A percentile compares a stretch with the other conserved stretches of the same genome.
These are phyloP conservation scores for Psittacula echo DNA, from an alignment of 2,797 vertebrate genomes.

Conservation along the genomic window DNA sequence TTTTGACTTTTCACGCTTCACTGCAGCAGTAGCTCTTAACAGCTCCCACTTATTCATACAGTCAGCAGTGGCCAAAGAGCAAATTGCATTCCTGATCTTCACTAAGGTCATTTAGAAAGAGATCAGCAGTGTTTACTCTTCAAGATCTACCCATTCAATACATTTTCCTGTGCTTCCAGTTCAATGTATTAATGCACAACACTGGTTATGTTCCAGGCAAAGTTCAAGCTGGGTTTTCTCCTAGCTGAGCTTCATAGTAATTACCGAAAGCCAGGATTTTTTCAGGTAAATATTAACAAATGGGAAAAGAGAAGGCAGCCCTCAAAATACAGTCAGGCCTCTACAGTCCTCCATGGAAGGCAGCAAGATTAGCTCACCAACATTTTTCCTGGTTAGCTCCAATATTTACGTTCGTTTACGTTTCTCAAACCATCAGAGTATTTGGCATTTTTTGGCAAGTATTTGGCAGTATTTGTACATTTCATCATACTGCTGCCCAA, in stretches of 20 bases:
- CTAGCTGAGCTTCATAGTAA: not conserved
- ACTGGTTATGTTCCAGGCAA: not conserved
- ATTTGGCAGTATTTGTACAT: not conserved
- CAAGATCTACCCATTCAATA: not conserved
- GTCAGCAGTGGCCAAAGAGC: not conserved
- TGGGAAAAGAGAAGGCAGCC: not conserved
- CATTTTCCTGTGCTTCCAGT: not conserved
- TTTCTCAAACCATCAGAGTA: not conserved
- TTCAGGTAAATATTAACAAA: not conserved
- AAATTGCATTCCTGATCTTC: not conserved
- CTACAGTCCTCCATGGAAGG: not conserved
- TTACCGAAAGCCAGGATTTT: not conserved
- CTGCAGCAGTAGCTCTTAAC: not conserved
- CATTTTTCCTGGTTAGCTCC: not conserved
- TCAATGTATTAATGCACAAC: not conserved
- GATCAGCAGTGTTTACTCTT: not conserved
- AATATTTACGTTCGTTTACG: not conserved
- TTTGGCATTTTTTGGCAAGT: not conserved
- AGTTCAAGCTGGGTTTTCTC: not conserved
- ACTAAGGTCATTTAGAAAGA: not conserved
- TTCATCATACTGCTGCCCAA: not conserved
- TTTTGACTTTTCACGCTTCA: not conserved
- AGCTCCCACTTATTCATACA: not conserved
- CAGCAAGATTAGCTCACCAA: not conserved
- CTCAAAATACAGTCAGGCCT: not conserved